These are phyloP conservation scores for Dendrolimus punctatus DNA, from an alignment of 1,140 invertebrate genomes.

Conservation along the genomic window DNA sequence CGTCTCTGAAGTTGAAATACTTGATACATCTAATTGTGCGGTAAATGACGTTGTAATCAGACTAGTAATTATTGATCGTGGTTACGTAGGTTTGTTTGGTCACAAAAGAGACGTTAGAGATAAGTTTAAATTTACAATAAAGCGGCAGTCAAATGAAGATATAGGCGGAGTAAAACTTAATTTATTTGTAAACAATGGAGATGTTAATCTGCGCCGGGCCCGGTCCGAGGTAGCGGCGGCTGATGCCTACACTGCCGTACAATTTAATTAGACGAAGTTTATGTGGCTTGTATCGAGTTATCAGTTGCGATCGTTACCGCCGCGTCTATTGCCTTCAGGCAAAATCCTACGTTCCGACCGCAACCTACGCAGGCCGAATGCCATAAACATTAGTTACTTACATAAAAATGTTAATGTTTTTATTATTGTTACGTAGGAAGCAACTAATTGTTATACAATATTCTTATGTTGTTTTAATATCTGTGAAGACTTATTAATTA, in stretches of 20 bases:
- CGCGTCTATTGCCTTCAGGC: slow-evolving; percentile 12
- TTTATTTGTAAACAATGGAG: slow-evolving; percentile 61
- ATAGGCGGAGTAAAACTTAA: slow-evolving; percentile 44
- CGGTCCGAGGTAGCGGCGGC: slow-evolving; percentile 25
- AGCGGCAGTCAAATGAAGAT: slow-evolving; percentile 29
- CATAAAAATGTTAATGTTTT: slow-evolving; percentile 15
- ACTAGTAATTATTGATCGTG: not conserved
- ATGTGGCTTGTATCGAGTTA: slow-evolving; percentile 38
- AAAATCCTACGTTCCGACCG: slow-evolving; percentile 13
- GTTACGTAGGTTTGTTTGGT: not conserved
- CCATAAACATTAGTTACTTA: slow-evolving; percentile 18
- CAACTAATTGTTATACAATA: slow-evolving; percentile 20
- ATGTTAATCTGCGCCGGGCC: slow-evolving; percentile 51
- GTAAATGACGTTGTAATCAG: slow-evolving; percentile 70
- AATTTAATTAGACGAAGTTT: slow-evolving; percentile 63
- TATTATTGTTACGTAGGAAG: slow-evolving; percentile 12
- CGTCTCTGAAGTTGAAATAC: slow-evolving; percentile 85
- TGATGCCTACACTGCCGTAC: slow-evolving; percentile 40
- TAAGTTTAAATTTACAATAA: slow-evolving; percentile 15
- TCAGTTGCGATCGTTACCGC: slow-evolving; percentile 27
- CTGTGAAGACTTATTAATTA: slow-evolving; percentile 23
- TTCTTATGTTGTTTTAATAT: slow-evolving; percentile 28
- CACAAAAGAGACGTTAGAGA: slow-evolving; percentile 10
- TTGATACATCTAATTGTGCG: slow-evolving; percentile 86
- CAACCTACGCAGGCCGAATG: slow-evolving; percentile 18